phyloP scores from a whole-genome alignment of 2,888 invertebrate genomes.

The Zelleria hepariella region DNA sequence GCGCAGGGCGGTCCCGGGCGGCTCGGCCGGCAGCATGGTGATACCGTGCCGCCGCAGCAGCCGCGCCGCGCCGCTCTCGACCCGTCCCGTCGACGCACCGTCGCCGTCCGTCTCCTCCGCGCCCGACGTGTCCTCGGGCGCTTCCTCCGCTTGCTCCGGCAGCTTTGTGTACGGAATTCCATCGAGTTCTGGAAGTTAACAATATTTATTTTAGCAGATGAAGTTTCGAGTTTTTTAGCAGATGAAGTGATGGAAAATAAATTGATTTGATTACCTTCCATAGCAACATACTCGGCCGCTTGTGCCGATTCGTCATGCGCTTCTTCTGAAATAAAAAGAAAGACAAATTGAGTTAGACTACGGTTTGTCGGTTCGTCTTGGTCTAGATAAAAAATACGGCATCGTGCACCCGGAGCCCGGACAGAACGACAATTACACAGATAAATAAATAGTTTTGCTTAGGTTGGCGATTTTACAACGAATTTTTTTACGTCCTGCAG shows the following conservation, averaged over 20 bases:
- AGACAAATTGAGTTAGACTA: too few species aligned
- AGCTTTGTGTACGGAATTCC: not conserved
- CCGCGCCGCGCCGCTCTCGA: slow-evolving; percentile 58
- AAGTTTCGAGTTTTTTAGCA: too few species aligned
- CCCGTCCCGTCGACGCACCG: not conserved
- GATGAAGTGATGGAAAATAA: too few species aligned
- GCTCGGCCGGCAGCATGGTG: slow-evolving; percentile 86
- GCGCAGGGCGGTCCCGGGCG: slow-evolving; percentile 78
- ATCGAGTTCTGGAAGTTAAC: not conserved
- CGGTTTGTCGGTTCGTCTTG: too few species aligned
- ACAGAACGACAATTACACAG: too few species aligned
- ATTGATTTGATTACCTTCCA: not conserved
- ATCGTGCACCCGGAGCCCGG: too few species aligned
- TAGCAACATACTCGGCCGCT: not conserved
- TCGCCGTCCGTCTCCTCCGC: slow-evolving; percentile 3
- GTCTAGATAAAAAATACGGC: too few species aligned
- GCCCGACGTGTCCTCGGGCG: not conserved
- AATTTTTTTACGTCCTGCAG: too few species aligned
- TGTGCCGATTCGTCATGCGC: not conserved
- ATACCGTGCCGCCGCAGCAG: slow-evolving; percentile 89
- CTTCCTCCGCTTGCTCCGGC: not conserved
- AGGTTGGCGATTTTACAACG: too few species aligned
- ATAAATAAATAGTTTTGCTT: too few species aligned
- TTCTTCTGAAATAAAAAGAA: not conserved
- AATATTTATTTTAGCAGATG: not conserved